These are phyloP conservation scores for Sphenodon punctatus DNA, from an alignment of 2,797 vertebrate species.

Conservation along the genomic window DNA sequence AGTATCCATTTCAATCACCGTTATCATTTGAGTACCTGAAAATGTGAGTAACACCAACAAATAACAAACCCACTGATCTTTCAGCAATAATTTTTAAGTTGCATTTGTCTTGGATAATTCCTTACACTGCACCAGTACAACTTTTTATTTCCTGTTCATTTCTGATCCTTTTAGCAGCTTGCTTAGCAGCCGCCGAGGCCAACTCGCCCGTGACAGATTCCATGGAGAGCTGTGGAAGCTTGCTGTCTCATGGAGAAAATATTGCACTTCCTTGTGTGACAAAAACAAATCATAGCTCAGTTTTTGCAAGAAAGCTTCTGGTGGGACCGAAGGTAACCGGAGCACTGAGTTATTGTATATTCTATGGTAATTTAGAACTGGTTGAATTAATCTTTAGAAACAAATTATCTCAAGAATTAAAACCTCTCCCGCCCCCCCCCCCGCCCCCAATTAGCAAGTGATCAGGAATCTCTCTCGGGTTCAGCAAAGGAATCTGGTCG, in stretches of 20 bases:
- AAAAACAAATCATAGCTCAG: conserved; percentile 20
- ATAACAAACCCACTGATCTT: no score
- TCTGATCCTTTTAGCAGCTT: background rate
- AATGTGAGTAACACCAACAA: no score
- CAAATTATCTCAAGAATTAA: background rate
- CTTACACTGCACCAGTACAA: background rate
- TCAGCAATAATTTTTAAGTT: background rate
- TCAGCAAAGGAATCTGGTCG: background rate
- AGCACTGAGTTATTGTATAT: background rate
- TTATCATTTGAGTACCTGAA: no score
- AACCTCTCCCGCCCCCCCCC: background rate
- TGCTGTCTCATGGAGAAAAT: conserved; percentile 4
- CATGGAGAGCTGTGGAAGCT: conserved; percentile 43
- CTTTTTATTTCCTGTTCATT: background rate
- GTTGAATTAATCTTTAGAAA: background rate
- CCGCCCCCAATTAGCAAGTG: background rate
- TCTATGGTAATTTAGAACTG: background rate
- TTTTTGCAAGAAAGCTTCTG: background rate
- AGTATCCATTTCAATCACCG: no score
- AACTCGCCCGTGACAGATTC: conserved; percentile 28
- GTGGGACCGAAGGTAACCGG: background rate
- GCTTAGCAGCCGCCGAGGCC: background rate
- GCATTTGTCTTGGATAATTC: background rate
- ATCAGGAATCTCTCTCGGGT: background rate
- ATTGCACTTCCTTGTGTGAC: conserved; percentile 15